A percentile compares a stretch with the other conserved stretches of the same genome.
These are phyloP conservation scores for Paramisgurnus dabryanus DNA, from an alignment of 2,113 vertebrate genomes.

Conservation along the genomic window DNA sequence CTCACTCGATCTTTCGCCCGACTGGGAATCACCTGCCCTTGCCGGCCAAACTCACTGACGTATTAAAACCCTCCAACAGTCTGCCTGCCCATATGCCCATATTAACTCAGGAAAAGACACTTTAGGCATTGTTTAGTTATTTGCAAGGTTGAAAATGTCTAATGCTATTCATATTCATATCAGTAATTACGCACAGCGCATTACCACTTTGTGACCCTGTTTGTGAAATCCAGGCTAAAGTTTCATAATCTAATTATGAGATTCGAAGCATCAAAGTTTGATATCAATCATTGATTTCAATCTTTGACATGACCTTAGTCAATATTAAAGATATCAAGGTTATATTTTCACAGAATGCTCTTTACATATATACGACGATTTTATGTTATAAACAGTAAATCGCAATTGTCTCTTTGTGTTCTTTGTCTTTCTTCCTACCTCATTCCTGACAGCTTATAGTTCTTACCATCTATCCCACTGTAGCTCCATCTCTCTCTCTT, in stretches of 20 bases:
- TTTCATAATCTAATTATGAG: no score
- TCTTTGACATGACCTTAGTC: no score
- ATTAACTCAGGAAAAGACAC: slow-evolving; percentile 43
- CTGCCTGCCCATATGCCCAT: slow-evolving; percentile 61
- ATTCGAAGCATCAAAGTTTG: no score
- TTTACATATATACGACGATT: no score
- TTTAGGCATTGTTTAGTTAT: slow-evolving; percentile 5
- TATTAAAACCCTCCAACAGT: slow-evolving; percentile 54
- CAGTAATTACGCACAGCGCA: neutral
- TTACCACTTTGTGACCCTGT: neutral
- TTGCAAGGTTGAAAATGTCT: neutral
- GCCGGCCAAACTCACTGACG: slow-evolving; percentile 57
- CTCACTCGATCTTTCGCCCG: slow-evolving; percentile 44
- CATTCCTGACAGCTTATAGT: slow-evolving; percentile 24
- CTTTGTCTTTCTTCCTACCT: slow-evolving; percentile 38
- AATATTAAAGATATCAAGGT: no score
- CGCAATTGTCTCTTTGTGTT: slow-evolving; percentile 20
- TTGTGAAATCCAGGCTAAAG: slow-evolving; percentile 22
- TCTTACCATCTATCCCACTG: slow-evolving; percentile 26
- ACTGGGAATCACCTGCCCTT: slow-evolving; percentile 59
- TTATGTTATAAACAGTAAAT: neutral
- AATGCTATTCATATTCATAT: neutral
- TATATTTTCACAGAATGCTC: no score
- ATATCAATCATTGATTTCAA: no score
- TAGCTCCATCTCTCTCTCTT: slow-evolving; percentile 17